These are phyloP conservation scores for Eupithecia vulgata DNA, from an alignment of 2,888 invertebrate species.

Conservation along the genomic window DNA sequence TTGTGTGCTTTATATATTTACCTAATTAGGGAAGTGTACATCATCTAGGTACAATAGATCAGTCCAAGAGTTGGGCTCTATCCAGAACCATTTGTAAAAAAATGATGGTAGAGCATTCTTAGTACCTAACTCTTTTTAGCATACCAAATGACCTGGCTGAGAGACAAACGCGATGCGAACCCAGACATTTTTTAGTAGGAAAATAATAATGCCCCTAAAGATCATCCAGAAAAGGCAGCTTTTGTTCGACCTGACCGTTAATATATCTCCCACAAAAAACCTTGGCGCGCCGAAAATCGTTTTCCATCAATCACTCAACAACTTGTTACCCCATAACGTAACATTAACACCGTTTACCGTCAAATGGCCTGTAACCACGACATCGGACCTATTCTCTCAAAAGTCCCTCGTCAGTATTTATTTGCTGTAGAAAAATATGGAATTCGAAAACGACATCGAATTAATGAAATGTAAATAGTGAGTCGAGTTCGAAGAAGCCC, in stretches of 20 bases:
- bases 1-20: not conserved
- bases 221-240: not conserved
- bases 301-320: constrained; percentile 2
- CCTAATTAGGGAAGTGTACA: too few species aligned
- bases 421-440: constrained; percentile 35
- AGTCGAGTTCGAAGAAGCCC: constrained; percentile 27
- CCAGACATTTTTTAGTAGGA: too few species aligned
- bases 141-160: not conserved
- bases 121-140: not conserved
- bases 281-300: not conserved
- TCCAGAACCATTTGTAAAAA: too few species aligned
- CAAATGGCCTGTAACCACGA: constrained; percentile 10
- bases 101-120: not conserved
- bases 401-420: constrained; percentile 45
- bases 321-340: not conserved
- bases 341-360: not conserved
- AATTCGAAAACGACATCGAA: constrained; percentile 31
- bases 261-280: not conserved
- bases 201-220: not conserved
- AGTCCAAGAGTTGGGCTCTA: too few species aligned
- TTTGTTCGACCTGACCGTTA: not conserved
- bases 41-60: too few species aligned
- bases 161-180: not conserved
- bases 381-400: constrained; percentile 21
- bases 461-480: constrained; percentile 41